Conservation (phyloP, 2,888 invertebrate genomes). For the Allolobophora icterica region DNA sequence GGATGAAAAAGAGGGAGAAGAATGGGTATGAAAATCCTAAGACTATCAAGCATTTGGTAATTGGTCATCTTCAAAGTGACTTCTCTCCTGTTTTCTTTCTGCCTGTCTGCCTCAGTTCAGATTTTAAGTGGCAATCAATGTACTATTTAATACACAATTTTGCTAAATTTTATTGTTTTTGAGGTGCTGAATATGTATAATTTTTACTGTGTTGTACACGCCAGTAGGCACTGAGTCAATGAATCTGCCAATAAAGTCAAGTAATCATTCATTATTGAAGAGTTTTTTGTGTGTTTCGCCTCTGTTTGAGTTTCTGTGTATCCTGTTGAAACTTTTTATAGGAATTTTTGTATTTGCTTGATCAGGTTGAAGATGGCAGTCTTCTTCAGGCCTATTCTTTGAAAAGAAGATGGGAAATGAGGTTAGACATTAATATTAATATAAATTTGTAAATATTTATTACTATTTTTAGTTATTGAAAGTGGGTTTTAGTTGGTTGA, state of each 20-base stretch:
- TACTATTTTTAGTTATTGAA: not conserved
- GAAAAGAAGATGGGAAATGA: constrained; percentile 50
- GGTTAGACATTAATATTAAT: constrained; percentile 27
- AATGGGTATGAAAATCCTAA: not conserved
- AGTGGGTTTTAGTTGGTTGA: too few species aligned
- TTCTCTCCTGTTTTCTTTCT: not conserved
- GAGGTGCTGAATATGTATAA: not conserved
- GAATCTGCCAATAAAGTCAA: too few species aligned
- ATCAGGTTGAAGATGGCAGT: constrained; percentile 25
- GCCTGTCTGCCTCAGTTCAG: not conserved
- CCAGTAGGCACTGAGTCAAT: too few species aligned
- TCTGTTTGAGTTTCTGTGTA: not conserved
- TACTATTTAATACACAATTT: not conserved
- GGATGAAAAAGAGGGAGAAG: not conserved
- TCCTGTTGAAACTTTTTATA: not conserved
- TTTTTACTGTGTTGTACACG: not conserved
- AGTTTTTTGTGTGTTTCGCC: not conserved
- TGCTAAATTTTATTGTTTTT: not conserved
- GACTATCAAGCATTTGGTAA: not conserved
- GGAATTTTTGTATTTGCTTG: not conserved
- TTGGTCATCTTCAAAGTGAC: not conserved
- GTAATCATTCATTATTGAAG: too few species aligned
- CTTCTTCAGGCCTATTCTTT: constrained; percentile 44
- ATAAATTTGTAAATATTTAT: not conserved
- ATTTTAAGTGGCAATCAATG: not conserved